Evolutionary conservation across 2,113 vertebrate species (phyloP).

Genomic region (Paramormyrops kingsleyae): DNA sequence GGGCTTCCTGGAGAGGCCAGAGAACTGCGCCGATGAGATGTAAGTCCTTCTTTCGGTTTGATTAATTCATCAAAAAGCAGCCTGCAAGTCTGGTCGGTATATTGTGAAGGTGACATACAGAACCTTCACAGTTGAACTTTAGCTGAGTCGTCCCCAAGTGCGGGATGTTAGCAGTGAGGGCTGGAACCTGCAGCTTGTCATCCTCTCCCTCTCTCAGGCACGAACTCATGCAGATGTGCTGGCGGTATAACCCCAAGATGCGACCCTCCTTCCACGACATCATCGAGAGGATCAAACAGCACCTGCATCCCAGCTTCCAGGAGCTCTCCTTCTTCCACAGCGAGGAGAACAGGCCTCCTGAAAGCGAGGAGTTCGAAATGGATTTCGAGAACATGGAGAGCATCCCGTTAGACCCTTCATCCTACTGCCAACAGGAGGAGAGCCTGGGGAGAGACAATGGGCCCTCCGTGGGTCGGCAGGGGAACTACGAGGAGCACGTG

Average conservation of each 20-base stretch:
- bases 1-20: slow-evolving; percentile 83
- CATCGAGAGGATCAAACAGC: slow-evolving; percentile 89
- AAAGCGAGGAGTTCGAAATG: slow-evolving; percentile 87
- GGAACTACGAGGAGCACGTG: slow-evolving; percentile 85
- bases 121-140: neutral
- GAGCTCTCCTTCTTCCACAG: slow-evolving; percentile 96
- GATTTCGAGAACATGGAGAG: slow-evolving; percentile 98
- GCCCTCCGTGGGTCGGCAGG: slow-evolving; percentile 71
- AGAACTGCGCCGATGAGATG: slow-evolving; percentile 87
- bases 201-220: slow-evolving; percentile 55
- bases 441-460: slow-evolving; percentile 70
- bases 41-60: slow-evolving; percentile 55
- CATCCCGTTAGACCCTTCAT: slow-evolving; percentile 87
- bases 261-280: slow-evolving; percentile 89
- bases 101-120: neutral
- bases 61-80: neutral
- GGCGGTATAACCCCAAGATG: slow-evolving; percentile 98
- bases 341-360: slow-evolving; percentile 90
- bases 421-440: slow-evolving; percentile 78
- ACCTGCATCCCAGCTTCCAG: slow-evolving; percentile 83
- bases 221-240: slow-evolving; percentile 93
- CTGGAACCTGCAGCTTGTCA: neutral
- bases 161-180: neutral
- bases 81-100: neutral
- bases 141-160: neutral